Conservation (phyloP, 2,113 vertebrate species). For the Clarias macrocephalus region DNA sequence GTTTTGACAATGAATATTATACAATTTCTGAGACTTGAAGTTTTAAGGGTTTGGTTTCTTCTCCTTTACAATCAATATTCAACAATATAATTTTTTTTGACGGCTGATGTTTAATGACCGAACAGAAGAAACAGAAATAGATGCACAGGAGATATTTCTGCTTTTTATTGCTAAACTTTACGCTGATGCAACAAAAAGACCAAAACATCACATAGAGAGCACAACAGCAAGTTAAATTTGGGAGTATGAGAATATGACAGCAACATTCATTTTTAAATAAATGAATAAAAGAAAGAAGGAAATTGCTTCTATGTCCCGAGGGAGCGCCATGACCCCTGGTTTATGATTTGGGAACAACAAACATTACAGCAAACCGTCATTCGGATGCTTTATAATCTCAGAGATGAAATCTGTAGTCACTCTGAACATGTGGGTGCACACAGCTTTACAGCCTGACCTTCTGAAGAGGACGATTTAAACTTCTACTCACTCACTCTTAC, state of each 20-base stretch:
- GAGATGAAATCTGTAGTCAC: background rate
- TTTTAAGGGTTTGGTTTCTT: background rate
- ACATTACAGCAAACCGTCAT: background rate
- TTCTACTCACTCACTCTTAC: constrained; percentile 72
- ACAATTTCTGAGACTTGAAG: background rate
- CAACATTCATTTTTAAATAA: background rate
- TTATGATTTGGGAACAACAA: background rate
- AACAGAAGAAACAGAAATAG: background rate
- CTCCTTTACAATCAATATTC: background rate
- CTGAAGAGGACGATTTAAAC: background rate
- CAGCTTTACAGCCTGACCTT: background rate
- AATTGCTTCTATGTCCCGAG: background rate
- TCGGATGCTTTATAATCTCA: background rate
- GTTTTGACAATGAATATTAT: background rate
- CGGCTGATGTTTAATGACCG: background rate
- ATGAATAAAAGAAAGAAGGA: background rate
- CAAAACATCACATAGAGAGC: background rate
- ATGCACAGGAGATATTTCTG: background rate
- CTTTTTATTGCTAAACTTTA: background rate
- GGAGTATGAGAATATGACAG: too few relatives aligned
- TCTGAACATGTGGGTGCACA: too few relatives aligned
- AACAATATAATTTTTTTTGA: background rate
- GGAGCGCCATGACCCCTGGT: background rate
- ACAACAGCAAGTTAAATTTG: background rate
- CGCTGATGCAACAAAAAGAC: background rate